Evolutionary conservation across 2,797 vertebrate species (phyloP).

Genomic region (Acestrorhynchus altus): DNA sequence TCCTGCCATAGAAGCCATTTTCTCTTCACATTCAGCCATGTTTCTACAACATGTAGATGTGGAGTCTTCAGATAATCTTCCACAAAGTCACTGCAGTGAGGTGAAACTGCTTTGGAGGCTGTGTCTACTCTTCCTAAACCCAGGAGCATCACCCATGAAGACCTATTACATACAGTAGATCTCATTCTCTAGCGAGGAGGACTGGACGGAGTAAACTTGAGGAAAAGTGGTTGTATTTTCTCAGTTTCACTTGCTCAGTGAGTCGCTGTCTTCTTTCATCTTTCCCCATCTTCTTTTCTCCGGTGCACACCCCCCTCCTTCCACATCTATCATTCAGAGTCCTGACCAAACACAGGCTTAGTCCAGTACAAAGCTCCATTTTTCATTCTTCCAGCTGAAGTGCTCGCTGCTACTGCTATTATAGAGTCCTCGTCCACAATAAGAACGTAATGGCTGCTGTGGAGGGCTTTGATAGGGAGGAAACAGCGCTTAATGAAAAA

Average conservation of each 20-base stretch:
- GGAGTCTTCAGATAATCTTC: background rate
- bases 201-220: background rate
- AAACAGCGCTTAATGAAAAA: constrained; percentile 55
- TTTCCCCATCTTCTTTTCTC: background rate
- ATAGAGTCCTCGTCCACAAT: constrained; percentile 35
- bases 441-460: constrained; percentile 30
- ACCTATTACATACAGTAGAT: background rate
- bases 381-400: background rate
- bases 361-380: background rate
- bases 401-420: constrained; percentile 1
- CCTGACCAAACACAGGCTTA: background rate
- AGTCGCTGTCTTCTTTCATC: background rate
- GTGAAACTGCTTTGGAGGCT: background rate
- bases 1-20: no score
- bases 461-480: constrained; percentile 9
- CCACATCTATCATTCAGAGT: background rate
- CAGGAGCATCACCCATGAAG: background rate
- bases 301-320: background rate
- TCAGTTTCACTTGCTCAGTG: background rate
- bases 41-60: background rate
- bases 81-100: background rate
- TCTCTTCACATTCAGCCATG: no score
- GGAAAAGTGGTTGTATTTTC: background rate
- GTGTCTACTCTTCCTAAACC: background rate
- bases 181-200: background rate